A percentile compares a stretch with the other conserved stretches of the same genome.
Conservation (phyloP, 1,140 invertebrate species). For the Neotoxoptera formosana region DNA sequence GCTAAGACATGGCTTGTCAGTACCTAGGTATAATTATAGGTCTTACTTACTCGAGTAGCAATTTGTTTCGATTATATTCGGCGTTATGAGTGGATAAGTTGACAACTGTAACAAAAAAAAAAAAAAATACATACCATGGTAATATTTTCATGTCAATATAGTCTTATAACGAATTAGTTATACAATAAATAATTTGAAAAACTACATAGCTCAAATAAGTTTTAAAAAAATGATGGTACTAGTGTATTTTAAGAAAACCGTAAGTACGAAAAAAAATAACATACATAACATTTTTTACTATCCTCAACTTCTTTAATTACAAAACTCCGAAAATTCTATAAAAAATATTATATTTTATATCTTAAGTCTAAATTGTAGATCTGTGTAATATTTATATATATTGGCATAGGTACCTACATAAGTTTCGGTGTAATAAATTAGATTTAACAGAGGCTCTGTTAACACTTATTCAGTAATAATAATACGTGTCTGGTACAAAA, state of each 20-base stretch:
- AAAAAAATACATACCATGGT: neutral
- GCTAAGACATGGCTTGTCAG: no score
- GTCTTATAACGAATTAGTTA: neutral
- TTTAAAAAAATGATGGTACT: neutral
- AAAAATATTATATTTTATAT: neutral
- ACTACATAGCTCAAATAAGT: neutral
- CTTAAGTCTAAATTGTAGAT: neutral
- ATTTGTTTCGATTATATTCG: neutral
- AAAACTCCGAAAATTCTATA: neutral
- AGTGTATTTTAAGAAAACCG: neutral
- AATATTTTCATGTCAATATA: neutral
- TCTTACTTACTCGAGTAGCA: conserved; percentile 1
- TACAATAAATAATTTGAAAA: neutral
- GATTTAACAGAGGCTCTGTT: neutral
- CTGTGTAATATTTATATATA: neutral
- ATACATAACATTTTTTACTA: no score
- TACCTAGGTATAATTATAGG: no score
- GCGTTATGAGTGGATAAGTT: neutral
- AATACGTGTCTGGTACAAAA: conserved; percentile 45
- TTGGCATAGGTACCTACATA: neutral
- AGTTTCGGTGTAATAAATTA: neutral
- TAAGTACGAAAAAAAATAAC: no score
- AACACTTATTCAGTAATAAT: neutral
- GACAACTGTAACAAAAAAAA: neutral
- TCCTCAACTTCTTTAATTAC: neutral